These are phyloP conservation scores for Alaudala cheleensis DNA, from an alignment of 2,113 vertebrate species.

Conservation along the genomic window DNA sequence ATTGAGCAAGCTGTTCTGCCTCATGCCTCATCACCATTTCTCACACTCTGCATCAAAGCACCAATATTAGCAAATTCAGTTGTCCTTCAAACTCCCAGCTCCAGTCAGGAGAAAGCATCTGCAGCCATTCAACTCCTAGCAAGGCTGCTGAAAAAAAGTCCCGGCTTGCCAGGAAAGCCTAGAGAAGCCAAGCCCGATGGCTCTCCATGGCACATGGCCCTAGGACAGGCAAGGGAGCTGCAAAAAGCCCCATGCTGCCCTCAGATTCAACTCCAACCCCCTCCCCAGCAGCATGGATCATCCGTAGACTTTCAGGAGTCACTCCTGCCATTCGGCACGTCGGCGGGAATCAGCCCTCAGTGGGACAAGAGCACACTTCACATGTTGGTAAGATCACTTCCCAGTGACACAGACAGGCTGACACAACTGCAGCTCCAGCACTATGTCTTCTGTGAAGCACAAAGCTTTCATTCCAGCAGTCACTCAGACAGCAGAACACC, in stretches of 20 bases:
- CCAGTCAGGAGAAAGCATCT: conserved; percentile 51
- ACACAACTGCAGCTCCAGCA: neutral
- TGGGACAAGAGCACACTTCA: neutral
- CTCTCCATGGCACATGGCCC: neutral
- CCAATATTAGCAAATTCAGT: conserved; percentile 65
- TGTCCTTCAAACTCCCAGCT: conserved; percentile 63
- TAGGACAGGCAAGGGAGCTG: neutral
- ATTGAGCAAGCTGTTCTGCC: conserved; percentile 79
- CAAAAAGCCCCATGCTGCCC: neutral
- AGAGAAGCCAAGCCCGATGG: neutral
- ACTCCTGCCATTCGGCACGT: neutral
- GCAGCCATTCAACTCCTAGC: conserved; percentile 1
- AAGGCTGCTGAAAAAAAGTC: neutral
- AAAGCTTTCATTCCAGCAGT: neutral
- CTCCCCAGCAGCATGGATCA: neutral
- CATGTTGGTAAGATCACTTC: neutral
- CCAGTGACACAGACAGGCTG: neutral
- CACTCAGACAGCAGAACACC: neutral
- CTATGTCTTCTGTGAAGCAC: accelerated
- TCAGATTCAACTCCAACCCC: neutral
- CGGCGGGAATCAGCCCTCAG: neutral
- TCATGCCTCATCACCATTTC: conserved; percentile 78
- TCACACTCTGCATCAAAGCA: conserved; percentile 72
- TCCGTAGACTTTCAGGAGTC: neutral
- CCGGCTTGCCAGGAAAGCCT: neutral